A percentile compares a stretch with the other conserved stretches of the same genome.
Evolutionary conservation across 2,888 invertebrate species (phyloP).

Genomic region (Lithophane ornitopus): DNA sequence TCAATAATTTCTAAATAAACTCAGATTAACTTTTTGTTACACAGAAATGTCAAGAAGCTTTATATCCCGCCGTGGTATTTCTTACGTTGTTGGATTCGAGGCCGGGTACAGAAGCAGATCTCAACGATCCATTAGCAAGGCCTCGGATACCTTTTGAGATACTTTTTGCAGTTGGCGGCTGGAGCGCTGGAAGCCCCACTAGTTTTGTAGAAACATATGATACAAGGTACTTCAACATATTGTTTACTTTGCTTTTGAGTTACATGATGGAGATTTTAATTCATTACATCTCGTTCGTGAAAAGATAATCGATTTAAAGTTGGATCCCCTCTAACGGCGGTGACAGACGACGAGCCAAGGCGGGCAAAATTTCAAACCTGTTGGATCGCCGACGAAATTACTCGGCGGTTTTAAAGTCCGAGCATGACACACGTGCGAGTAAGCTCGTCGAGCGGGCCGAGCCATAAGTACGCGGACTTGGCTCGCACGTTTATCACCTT

Average conservation of each 20-base stretch:
- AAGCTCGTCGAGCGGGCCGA: no score
- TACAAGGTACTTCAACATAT: constrained; percentile 89
- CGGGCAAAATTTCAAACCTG: no score
- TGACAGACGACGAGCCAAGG: no score
- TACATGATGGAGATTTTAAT: background rate
- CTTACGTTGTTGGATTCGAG: constrained; percentile 88
- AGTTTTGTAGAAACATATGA: constrained; percentile 95
- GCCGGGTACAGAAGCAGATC: constrained; percentile 87
- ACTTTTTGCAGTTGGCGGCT: constrained; percentile 96
- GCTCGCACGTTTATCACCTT: no score
- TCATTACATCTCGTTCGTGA: background rate
- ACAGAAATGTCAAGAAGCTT: constrained; percentile 89
- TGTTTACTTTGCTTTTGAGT: background rate
- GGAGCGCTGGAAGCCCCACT: constrained; percentile 96
- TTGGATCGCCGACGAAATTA: no score
- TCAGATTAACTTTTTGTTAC: constrained; percentile 48
- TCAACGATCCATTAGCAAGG: constrained; percentile 91
- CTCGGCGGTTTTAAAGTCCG: no score
- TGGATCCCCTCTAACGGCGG: background rate
- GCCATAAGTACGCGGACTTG: no score
- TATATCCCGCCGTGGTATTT: constrained; percentile 89
- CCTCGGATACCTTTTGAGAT: constrained; percentile 95
- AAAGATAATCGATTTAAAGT: background rate
- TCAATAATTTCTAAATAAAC: constrained; percentile 19
- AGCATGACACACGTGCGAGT: no score